Percentiles rank a stretch among this genome's conserved stretches.
phyloP scores from a whole-genome alignment of 2,113 vertebrate species.

The Anser brachyrhynchus region DNA sequence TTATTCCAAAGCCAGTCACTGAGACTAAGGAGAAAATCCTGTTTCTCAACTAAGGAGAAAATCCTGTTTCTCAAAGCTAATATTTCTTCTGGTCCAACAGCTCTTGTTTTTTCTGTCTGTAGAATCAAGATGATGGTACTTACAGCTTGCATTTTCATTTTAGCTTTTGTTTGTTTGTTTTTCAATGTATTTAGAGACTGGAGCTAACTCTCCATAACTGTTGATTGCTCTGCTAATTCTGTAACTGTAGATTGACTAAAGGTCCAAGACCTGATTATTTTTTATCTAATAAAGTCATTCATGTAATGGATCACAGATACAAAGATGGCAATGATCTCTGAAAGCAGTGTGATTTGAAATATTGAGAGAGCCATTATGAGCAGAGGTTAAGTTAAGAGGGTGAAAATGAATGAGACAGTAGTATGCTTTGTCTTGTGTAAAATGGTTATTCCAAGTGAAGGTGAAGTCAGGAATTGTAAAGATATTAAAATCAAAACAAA shows the following conservation, averaged over 20 bases:
- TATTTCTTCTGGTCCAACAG: neutral
- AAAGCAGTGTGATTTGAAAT: neutral
- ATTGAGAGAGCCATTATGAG: neutral
- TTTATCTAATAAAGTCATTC: neutral
- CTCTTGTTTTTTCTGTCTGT: neutral
- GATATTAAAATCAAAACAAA: constrained; percentile 11
- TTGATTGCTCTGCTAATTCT: neutral
- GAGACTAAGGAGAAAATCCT: neutral
- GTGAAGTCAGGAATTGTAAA: constrained; percentile 3
- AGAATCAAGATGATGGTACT: neutral
- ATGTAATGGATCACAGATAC: neutral
- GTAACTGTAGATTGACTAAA: neutral
- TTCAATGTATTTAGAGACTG: neutral
- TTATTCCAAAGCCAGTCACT: neutral
- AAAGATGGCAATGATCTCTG: neutral
- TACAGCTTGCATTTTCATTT: neutral
- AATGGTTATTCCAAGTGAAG: neutral
- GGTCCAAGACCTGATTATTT: neutral
- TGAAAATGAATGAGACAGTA: neutral
- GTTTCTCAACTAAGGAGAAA: neutral
- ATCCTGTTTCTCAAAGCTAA: neutral
- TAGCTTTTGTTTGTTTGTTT: neutral
- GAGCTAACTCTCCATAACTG: neutral
- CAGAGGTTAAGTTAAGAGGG: neutral
- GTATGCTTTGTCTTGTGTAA: neutral